Evolutionary conservation across 2,113 vertebrate genomes (phyloP).

Genomic region (Lampris incognitus): DNA sequence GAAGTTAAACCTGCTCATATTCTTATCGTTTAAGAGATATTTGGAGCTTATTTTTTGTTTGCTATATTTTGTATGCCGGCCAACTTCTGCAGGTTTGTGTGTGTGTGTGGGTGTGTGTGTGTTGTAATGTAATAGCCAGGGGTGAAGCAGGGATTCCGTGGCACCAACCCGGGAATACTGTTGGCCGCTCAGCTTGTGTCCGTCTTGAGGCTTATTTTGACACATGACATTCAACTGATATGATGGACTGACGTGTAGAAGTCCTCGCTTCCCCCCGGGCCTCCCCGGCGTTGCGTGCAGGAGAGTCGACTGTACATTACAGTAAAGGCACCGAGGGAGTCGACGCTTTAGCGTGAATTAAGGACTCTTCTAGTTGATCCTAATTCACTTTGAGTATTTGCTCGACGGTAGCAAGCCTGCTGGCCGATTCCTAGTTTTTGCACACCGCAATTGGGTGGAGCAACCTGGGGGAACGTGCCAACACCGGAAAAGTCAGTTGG

Average conservation of each 20-base stretch:
- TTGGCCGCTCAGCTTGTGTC: conserved; percentile 15
- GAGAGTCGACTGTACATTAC: background rate
- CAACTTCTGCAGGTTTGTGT: too few relatives aligned
- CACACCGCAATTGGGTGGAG: conserved; percentile 37
- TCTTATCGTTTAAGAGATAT: too few relatives aligned
- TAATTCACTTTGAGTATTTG: conserved; percentile 34
- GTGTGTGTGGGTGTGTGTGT: background rate
- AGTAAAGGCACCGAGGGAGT: conserved; percentile 5
- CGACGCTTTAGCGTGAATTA: conserved; percentile 32
- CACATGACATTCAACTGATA: conserved; percentile 58
- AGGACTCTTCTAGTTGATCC: conserved; percentile 30
- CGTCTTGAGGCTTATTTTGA: conserved; percentile 43
- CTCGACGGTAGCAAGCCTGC: conserved; percentile 14
- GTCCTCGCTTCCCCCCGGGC: conserved; percentile 9
- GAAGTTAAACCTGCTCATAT: too few relatives aligned
- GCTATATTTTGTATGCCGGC: too few relatives aligned
- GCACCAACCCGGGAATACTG: conserved; percentile 17
- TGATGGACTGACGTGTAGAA: conserved; percentile 33
- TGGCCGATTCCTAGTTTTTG: conserved; percentile 29
- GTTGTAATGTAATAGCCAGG: background rate
- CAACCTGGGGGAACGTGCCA: background rate
- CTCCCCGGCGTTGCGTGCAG: background rate
- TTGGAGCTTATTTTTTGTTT: too few relatives aligned
- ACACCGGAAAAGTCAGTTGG: conserved; percentile 38
- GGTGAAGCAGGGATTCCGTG: conserved; percentile 21